These are phyloP conservation scores for Phylloscopus trochiloides DNA, from an alignment of 2,113 vertebrate genomes.

Conservation along the genomic window DNA sequence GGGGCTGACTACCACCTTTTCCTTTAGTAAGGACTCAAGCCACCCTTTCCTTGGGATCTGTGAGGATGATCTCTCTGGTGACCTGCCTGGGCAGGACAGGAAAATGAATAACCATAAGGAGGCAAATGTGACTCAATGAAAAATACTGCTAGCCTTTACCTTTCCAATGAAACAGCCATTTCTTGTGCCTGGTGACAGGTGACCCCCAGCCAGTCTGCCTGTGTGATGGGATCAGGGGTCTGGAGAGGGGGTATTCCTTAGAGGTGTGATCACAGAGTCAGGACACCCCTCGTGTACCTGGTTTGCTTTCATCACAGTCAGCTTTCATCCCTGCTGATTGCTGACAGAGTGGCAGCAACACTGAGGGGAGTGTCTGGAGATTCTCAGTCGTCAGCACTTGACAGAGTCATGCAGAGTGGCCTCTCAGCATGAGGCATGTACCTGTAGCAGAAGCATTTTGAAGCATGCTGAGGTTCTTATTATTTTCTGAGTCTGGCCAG, in stretches of 20 bases:
- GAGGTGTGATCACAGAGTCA: neutral
- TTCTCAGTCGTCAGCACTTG: neutral
- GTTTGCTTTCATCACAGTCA: neutral
- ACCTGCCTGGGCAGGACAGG: neutral
- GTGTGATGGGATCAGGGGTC: neutral
- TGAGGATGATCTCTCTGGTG: neutral
- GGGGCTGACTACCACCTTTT: neutral
- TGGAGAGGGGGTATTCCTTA: neutral
- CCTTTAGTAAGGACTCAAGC: neutral
- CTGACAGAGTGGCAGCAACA: neutral
- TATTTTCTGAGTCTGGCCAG: neutral
- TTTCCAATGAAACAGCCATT: neutral
- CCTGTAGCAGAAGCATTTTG: neutral
- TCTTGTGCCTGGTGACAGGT: neutral
- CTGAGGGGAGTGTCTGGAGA: neutral
- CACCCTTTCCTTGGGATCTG: neutral
- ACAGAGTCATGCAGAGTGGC: neutral
- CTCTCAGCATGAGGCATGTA: neutral
- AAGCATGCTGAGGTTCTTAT: neutral
- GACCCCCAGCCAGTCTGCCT: neutral
- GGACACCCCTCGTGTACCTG: rapidly evolving
- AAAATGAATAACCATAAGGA: neutral
- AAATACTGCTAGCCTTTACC: neutral
- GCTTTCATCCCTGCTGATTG: neutral
- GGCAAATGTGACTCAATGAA: neutral